These are phyloP conservation scores for Elysia chlorotica DNA, from an alignment of 1,140 invertebrate genomes.

Conservation along the genomic window DNA sequence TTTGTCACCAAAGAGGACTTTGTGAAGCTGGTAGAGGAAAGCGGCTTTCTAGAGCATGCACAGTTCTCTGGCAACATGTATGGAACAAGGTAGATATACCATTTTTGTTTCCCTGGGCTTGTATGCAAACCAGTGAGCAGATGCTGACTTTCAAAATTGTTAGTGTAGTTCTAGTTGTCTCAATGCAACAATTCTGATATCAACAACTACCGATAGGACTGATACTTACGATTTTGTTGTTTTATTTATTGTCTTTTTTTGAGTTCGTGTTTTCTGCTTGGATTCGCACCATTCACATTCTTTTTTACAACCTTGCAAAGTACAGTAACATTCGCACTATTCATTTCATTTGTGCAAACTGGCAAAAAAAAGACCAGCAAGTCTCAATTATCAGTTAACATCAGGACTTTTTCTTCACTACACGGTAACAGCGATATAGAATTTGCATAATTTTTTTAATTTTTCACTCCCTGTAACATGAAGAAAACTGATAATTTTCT, in stretches of 20 bases:
- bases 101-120: too few relatives aligned
- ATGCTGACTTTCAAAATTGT: not conserved
- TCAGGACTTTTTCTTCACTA: too few relatives aligned
- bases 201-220: too few relatives aligned
- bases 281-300: not conserved
- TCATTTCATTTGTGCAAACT: too few relatives aligned
- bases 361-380: too few relatives aligned
- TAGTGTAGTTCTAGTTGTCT: not conserved
- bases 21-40: constrained; percentile 75
- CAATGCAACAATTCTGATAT: not conserved
- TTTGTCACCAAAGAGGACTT: constrained; percentile 81
- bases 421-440: too few relatives aligned
- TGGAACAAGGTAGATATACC: constrained; percentile 86
- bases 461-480: not conserved
- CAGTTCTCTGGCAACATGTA: constrained; percentile 93
- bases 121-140: not conserved
- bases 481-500: too few relatives aligned
- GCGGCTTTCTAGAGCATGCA: constrained; percentile 92
- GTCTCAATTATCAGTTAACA: too few relatives aligned
- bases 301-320: not conserved
- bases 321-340: too few relatives aligned
- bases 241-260: not conserved
- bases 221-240: not conserved
- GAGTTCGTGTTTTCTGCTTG: not conserved
- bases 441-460: too few relatives aligned